phyloP scores from a whole-genome alignment of 1,140 invertebrate genomes.

The Neodiprion lecontei region DNA sequence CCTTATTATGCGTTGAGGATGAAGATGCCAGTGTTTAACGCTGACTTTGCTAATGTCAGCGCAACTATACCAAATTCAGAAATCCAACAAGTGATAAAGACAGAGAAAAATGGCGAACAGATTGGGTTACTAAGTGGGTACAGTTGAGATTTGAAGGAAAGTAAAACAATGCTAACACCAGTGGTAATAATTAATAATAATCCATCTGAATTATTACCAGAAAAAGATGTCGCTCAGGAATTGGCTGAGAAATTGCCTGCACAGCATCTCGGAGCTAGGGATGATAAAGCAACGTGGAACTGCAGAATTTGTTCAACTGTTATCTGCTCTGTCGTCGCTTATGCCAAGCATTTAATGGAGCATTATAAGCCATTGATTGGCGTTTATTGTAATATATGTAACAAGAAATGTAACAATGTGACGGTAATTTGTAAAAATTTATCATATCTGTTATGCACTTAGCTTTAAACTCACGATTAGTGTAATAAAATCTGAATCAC shows the following conservation, averaged over 20 bases:
- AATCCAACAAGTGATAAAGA: slow-evolving; percentile 5
- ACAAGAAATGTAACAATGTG: slow-evolving; percentile 30
- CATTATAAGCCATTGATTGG: slow-evolving; percentile 43
- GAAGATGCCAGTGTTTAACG: slow-evolving; percentile 42
- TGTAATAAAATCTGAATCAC: no score
- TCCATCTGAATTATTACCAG: slow-evolving; percentile 4
- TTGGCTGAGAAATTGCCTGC: slow-evolving; percentile 35
- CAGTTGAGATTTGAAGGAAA: neutral
- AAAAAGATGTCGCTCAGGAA: slow-evolving; percentile 23
- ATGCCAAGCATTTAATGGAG: slow-evolving; percentile 47
- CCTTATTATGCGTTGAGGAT: slow-evolving; percentile 59
- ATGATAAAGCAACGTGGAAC: slow-evolving; percentile 28
- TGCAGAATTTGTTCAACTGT: slow-evolving; percentile 30
- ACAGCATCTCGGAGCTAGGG: slow-evolving; percentile 32
- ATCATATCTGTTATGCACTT: neutral
- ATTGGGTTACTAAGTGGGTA: slow-evolving; percentile 8
- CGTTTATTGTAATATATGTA: slow-evolving; percentile 31
- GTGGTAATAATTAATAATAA: slow-evolving; percentile 11
- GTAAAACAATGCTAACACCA: neutral
- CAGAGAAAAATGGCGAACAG: neutral
- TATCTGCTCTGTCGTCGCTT: slow-evolving; percentile 31
- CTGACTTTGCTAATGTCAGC: slow-evolving; percentile 21
- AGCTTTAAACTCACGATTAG: neutral
- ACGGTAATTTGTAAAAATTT: slow-evolving; percentile 13
- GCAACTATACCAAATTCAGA: neutral